Conservation (phyloP, 2,113 vertebrate species). For the Apodemus sylvaticus region DNA sequence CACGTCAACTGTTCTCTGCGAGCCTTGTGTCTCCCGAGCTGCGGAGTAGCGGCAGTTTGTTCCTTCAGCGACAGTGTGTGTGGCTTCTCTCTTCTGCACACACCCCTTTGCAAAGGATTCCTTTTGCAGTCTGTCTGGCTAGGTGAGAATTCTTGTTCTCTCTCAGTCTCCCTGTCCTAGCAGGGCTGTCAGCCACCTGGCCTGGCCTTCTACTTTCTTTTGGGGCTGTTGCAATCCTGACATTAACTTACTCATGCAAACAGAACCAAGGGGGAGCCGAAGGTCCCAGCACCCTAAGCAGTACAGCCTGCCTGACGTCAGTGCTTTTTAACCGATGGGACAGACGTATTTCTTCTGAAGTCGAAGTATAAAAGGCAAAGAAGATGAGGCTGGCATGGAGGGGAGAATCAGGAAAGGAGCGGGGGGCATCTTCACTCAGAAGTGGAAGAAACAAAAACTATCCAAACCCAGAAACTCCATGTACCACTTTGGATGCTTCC, state of each 20-base stretch:
- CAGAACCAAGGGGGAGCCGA: neutral
- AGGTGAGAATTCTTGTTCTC: neutral
- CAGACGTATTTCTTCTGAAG: neutral
- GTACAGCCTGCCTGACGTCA: neutral
- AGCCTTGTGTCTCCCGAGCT: neutral
- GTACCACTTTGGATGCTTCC: neutral
- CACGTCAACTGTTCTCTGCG: neutral
- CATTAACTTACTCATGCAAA: neutral
- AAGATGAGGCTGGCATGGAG: neutral
- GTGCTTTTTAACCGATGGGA: neutral
- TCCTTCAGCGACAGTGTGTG: conserved; percentile 51
- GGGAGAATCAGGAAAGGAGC: neutral
- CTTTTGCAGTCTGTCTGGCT: conserved; percentile 2
- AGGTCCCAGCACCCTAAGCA: neutral
- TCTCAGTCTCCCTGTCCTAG: neutral
- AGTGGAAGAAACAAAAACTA: conserved; percentile 12
- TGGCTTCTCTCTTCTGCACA: conserved; percentile 3
- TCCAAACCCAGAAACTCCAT: neutral
- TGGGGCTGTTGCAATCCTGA: neutral
- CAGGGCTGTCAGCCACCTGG: neutral
- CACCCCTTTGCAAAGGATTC: neutral
- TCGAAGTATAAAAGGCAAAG: neutral
- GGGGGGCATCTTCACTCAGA: neutral
- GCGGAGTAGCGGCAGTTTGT: conserved; percentile 10
- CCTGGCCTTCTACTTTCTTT: neutral